Evolutionary conservation across 2,888 invertebrate species (phyloP), one percentile per base, ranked within the genome.

Genomic region (Tetragonula carbonaria): DNA sequence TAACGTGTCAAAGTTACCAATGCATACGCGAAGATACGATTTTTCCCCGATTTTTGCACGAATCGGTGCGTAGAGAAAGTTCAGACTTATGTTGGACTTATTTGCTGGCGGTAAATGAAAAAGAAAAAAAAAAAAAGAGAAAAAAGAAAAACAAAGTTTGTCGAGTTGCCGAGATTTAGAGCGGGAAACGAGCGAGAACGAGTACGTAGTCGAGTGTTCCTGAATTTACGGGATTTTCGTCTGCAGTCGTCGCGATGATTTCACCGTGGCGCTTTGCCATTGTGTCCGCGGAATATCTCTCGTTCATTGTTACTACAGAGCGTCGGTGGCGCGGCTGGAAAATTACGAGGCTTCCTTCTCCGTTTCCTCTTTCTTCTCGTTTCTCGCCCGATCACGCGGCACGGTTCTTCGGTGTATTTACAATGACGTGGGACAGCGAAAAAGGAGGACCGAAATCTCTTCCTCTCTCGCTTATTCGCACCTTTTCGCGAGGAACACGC

Each of bases 181-280:
- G 73, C 57, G 78, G 33, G 74, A 62, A 73, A 63, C 50, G 63
- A 63, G 51, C 59, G 71, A n/a, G 21, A 5, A 3, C 16, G 21
- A 45, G 45, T 28, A 28, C 28, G 28, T 28, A 28, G 28, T 18
- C n/a, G 72, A 38, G 23, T 55, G 55, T 71, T 50, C 68, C 38
- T 70, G 82, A 88, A 89, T 89, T 89, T 86, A 88, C 84, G 85
- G 75, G 87, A 86, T 88, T 87, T 88, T 86, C 84, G 78, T 76
- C 38, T 75, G 63, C 23, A 75, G 63, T 68, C 3, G 74, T 68
- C 8, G 74, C 82, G 78, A 88, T 85, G 87, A 90, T 88, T 85
- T 86, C 80, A 70, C 76, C 68, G 76, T 85, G 80, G 67, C 80
- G 80, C 33, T 23, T 67, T 79, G 76, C 84, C 79, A 88, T 90